Evolutionary conservation across 1,140 invertebrate species (phyloP).

Genomic region (Apis laboriosa): DNA sequence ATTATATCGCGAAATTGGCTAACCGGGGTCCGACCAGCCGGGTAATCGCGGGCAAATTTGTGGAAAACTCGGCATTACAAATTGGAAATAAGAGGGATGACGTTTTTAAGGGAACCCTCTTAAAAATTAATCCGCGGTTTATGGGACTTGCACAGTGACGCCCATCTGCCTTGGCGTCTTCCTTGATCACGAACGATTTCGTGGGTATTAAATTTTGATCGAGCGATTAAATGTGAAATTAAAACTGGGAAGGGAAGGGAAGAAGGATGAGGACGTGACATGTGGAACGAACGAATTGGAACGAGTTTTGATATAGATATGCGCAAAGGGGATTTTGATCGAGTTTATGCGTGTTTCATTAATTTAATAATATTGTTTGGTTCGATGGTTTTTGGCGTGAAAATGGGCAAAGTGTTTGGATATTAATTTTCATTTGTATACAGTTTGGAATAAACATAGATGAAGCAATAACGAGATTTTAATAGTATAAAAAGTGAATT

Average conservation of each 20-base stretch:
- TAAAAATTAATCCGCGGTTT: constrained; percentile 48
- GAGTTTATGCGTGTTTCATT: too few relatives aligned
- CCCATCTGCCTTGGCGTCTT: background rate
- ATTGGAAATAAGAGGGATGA: constrained; percentile 52
- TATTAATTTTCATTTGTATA: too few relatives aligned
- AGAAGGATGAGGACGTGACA: too few relatives aligned
- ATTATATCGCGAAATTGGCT: constrained; percentile 75
- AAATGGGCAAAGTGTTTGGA: too few relatives aligned
- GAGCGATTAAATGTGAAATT: constrained; percentile 11
- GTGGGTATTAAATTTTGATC: constrained; percentile 14
- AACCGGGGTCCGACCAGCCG: constrained; percentile 36
- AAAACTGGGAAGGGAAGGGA: background rate
- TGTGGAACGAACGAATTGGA: background rate
- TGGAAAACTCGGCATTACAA: constrained; percentile 56
- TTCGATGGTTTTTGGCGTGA: too few relatives aligned
- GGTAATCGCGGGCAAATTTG: constrained; percentile 60
- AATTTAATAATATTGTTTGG: too few relatives aligned
- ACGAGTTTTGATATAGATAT: background rate
- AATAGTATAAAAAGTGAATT: too few relatives aligned
- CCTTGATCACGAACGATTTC: background rate
- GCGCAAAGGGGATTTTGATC: too few relatives aligned
- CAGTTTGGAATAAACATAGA: too few relatives aligned
- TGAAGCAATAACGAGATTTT: too few relatives aligned
- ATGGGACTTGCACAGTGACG: constrained; percentile 19
- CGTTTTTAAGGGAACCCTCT: constrained; percentile 24